These are phyloP conservation scores for Epizoanthus scotinus DNA, from an alignment of 92 coral and sea anemone genomes.

Conservation along the genomic window DNA sequence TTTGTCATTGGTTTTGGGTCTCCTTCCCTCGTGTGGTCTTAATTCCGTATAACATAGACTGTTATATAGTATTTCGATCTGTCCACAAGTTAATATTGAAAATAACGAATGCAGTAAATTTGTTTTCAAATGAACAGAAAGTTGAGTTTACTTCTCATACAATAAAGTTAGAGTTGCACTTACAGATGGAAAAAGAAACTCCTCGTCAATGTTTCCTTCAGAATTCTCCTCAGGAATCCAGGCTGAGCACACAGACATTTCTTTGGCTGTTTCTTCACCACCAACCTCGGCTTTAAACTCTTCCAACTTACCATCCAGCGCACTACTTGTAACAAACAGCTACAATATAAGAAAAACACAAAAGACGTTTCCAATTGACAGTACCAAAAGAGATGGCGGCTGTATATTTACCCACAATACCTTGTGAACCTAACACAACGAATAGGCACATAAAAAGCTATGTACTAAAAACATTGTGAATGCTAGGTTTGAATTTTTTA, in stretches of 20 bases:
- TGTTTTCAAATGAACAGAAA: no score
- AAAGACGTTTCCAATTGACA: no score
- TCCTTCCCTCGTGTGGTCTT: not conserved
- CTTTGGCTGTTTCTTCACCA: conserved; percentile 70
- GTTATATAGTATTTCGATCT: no score
- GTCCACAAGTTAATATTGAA: no score
- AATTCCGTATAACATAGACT: no score
- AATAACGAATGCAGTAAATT: no score
- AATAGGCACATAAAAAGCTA: no score
- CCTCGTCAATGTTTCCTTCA: conserved; percentile 58
- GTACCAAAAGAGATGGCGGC: no score
- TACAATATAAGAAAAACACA: conserved; percentile 11
- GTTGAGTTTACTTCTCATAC: not conserved
- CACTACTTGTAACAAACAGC: conserved; percentile 84
- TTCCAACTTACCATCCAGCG: conserved; percentile 80
- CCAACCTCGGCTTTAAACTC: conserved; percentile 83
- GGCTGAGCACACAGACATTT: conserved; percentile 83
- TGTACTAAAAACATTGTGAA: no score
- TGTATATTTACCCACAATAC: no score
- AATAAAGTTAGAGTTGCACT: not conserved
- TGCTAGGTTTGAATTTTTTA: no score
- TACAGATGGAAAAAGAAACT: conserved; percentile 79
- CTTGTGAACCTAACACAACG: no score
- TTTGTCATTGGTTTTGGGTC: not conserved
- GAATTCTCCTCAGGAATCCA: conserved; percentile 85